Evolutionary conservation across 2,113 vertebrate genomes (phyloP).

Genomic region (Bathybates hornii): DNA sequence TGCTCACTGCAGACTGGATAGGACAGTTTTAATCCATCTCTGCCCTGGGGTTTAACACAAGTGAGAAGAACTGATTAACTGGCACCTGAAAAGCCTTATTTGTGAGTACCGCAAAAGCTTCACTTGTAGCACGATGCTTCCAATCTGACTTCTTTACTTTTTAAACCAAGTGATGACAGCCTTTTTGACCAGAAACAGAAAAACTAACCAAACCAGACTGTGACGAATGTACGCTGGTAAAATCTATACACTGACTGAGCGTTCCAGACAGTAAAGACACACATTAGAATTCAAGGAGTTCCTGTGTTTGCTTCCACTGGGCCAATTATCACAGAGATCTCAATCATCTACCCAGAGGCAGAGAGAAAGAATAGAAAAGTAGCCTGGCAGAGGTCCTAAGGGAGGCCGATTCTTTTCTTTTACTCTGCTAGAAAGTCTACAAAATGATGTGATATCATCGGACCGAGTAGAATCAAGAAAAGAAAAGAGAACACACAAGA

Average conservation of each 20-base stretch:
- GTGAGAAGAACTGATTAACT: neutral
- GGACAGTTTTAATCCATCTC: conserved; percentile 1
- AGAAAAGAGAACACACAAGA: neutral
- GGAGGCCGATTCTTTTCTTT: conserved; percentile 1
- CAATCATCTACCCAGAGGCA: neutral
- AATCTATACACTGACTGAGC: neutral
- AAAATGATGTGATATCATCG: conserved; percentile 3
- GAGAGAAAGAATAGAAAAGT: neutral
- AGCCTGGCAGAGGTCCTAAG: neutral
- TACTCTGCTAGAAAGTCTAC: neutral
- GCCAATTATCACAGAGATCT: conserved; percentile 16
- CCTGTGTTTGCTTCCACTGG: neutral
- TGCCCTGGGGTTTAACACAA: neutral
- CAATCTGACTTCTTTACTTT: neutral
- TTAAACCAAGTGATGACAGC: neutral
- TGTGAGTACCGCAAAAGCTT: neutral
- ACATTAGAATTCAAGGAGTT: conserved; percentile 1
- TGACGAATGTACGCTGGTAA: neutral
- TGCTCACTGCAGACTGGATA: neutral
- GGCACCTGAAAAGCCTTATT: neutral
- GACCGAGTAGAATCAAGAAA: neutral
- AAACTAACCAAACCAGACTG: neutral
- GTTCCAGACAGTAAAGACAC: neutral
- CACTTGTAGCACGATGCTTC: neutral
- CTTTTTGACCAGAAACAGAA: neutral